Evolutionary conservation across 2,888 invertebrate species (phyloP), one percentile per base, ranked within the genome.

Genomic region (Caenorhabditis sinica): DNA sequence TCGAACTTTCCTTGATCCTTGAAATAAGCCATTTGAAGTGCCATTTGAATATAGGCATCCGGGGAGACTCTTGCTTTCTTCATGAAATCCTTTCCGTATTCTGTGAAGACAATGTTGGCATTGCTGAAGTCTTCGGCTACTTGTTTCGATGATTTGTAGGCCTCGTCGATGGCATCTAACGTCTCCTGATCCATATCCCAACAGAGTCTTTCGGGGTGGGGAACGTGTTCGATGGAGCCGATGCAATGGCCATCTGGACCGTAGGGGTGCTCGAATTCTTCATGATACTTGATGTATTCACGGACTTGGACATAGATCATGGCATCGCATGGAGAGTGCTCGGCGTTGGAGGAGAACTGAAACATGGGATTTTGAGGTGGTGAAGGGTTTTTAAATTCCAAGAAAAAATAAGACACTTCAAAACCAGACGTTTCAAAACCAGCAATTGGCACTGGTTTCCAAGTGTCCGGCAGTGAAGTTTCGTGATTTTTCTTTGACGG

Each of bases 41-140:
- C 96, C 95, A 98, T 96, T 94, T 98, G 98, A 90, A 98, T 96
- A 93, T 95, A 98, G n/a, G 98, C 98, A 94, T 98, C 98, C 0
- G 98, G 98, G 61, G 97, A 97, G 66, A 97, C 95, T 72, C 95
- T 95, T 91, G 96, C 96, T 73, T 95, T 95, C 94, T 98, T 98
- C 96, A 98, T 97, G 93, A 98, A 96, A 36, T 91, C 97, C 69
- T 89, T 89, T 74, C 97, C 97, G 93, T 96, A 97, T 86, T 95
- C 94, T 82, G 95, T 95, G 93, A 96, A 96, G 93, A 96, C 95
- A 83, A 96, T 95, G 90, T 97, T 96, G 89, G 96, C 95, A 71
- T 98, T 94, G 93, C 97, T 97, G 11, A 98, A 95, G 93, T 98
- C 97, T 89, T 95, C 95, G 71, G 97, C 95, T n/a, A 98, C 94